Conservation (phyloP, 1,140 invertebrate genomes). For the Drosophila neocordata region DNA sequence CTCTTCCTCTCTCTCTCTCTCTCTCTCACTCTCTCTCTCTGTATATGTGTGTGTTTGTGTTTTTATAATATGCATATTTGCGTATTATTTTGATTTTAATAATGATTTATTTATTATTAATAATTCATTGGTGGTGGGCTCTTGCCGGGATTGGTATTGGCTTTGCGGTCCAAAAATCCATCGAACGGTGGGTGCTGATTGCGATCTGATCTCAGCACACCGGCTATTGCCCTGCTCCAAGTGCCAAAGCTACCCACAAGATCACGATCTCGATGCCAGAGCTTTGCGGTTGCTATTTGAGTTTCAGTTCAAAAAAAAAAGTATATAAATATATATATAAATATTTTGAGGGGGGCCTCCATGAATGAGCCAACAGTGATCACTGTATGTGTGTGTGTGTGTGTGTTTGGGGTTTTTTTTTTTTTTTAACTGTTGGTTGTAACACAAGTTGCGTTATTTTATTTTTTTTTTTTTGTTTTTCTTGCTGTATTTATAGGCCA, state of each 20-base stretch:
- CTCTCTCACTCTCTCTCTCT: too few species aligned
- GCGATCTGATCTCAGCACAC: slow-evolving; percentile 58
- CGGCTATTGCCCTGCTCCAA: slow-evolving; percentile 23
- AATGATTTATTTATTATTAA: slow-evolving; percentile 82
- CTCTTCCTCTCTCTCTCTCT: too few species aligned
- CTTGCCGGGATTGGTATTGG: slow-evolving; percentile 49
- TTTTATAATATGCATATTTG: slow-evolving; percentile 79
- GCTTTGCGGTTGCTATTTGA: slow-evolving; percentile 34
- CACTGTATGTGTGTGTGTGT: not conserved
- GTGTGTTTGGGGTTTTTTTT: not conserved
- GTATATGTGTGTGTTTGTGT: slow-evolving; percentile 21
- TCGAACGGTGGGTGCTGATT: slow-evolving; percentile 46
- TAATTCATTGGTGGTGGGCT: slow-evolving; percentile 81
- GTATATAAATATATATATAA: too few species aligned
- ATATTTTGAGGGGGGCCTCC: slow-evolving; percentile 9
- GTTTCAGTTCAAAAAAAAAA: slow-evolving; percentile 14
- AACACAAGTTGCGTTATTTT: slow-evolving; percentile 52
- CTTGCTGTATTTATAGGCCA: slow-evolving; percentile 11
- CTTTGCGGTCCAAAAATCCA: slow-evolving; percentile 18
- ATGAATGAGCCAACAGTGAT: slow-evolving; percentile 42
- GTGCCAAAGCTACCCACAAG: slow-evolving; percentile 61
- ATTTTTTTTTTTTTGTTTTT: not conserved
- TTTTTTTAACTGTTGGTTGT: slow-evolving; percentile 34
- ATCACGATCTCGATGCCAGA: slow-evolving; percentile 20
- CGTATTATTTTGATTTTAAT: slow-evolving; percentile 82